A percentile compares a stretch with the other conserved stretches of the same genome.
Evolutionary conservation across 2,113 vertebrate species (phyloP).

Genomic region (Amazona vittata): DNA sequence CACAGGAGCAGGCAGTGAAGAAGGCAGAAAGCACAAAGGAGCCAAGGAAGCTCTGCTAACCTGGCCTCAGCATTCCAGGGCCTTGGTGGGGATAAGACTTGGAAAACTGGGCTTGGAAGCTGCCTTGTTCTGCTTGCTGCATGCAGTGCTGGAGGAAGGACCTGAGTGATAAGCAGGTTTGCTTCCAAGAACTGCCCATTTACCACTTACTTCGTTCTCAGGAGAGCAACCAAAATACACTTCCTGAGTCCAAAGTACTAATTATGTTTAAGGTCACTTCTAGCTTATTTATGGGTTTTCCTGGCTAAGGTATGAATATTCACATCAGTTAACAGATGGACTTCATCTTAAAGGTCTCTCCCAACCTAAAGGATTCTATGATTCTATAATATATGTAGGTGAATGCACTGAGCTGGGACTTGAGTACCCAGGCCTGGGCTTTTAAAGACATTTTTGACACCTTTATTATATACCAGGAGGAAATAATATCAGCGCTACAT

Average conservation of each 20-base stretch:
- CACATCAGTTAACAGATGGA: background rate
- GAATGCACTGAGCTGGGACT: background rate
- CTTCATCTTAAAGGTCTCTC: background rate
- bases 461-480: background rate
- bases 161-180: background rate
- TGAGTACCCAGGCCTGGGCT: background rate
- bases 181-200: background rate
- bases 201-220: background rate
- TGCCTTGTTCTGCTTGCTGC: background rate
- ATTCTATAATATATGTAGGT: background rate
- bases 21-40: background rate
- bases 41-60: background rate
- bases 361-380: background rate
- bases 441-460: background rate
- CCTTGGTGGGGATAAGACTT: background rate
- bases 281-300: background rate
- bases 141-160: background rate
- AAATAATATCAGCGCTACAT: background rate
- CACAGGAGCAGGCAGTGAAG: background rate
- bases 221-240: background rate
- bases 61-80: too few species aligned
- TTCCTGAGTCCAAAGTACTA: background rate
- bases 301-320: background rate
- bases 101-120: background rate
- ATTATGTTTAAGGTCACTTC: slow-evolving; percentile 16